Evolutionary conservation across 2,888 invertebrate species (phyloP), one percentile per base, ranked within the genome.

Genomic region (Helleia helle): DNA sequence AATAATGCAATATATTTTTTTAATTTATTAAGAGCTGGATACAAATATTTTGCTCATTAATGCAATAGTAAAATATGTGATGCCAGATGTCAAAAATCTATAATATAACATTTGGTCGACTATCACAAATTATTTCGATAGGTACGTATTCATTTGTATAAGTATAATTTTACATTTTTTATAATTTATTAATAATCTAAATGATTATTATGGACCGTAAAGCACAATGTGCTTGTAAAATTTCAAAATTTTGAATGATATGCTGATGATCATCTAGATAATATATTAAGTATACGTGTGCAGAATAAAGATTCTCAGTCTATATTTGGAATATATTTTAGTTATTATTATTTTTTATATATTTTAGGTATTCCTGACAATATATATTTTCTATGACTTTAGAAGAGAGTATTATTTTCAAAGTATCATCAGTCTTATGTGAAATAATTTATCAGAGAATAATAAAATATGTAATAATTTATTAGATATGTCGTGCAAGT

Each of bases 71-170:
- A n/a, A n/a, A n/a, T n/a, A n/a, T n/a, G n/a, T n/a, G n/a, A n/a
- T n/a, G n/a, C n/a, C n/a, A n/a, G n/a, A n/a, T n/a, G n/a, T n/a
- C n/a, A n/a, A n/a, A n/a, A n/a, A n/a, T 34, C 18, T 34, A 34
- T 11, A 17, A 34, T 7, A 1, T 11, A 17, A 17, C 15, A 18
- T 17, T 36, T 36, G 36, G 34, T 36, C 18, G 11, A 18, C 34
- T 36, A 24, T 36, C 24, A 36, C 36, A 36, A 36, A 36, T 15
- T 36, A 36, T 36, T 36, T 24, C 5, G 36, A 36, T 36, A n/a
- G n/a, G n/a, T n/a, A 36, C 36, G 36, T 24, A 12, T 28, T 28
- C 3, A 2, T 3, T 28, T 28, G 11, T 28, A 28, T 28, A 2
- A 28, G 9, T n/a, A 28, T 28, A 28, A 28, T 29, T 13, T 29